Evolutionary conservation across 1,140 invertebrate genomes (phyloP), one percentile per base, ranked within the genome.

Genomic region (Matsumurasca onukii): DNA sequence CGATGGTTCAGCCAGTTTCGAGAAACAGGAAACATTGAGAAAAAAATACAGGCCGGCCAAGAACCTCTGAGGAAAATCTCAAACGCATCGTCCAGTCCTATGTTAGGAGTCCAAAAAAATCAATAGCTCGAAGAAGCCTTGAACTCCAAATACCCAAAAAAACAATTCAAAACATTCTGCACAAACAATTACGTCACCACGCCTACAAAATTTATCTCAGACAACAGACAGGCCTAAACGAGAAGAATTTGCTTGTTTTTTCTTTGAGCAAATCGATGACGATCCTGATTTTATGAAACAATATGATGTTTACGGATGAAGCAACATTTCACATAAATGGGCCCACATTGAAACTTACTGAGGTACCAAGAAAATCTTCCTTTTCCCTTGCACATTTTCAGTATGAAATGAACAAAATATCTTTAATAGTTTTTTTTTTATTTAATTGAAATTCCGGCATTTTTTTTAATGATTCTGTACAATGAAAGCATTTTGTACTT

Each of bases 401-500:
- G 9, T n/a, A 45, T 45, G n/a, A 45, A 45, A 45, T 45, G 39
- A 45, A 45, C n/a, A 45, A n/a, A n/a, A n/a, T n/a, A n/a, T n/a
- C n/a, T n/a, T n/a, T n/a, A n/a, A n/a, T n/a, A n/a, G n/a, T n/a
- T n/a, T n/a, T n/a, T n/a, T n/a, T n/a, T n/a, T n/a, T n/a, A n/a
- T n/a, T n/a, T n/a, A n/a, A n/a, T n/a, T 45, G 39, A 45, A 45
- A 45, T 45, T n/a, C 39, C 39, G 39, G 39, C 39, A 45, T 45
- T 45, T n/a, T 45, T 45, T 45, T 45, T 45, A 45, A 45, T 45
- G 39, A 45, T n/a, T 45, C 39, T 45, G n/a, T 45, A n/a, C n/a
- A n/a, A n/a, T n/a, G n/a, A n/a, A n/a, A n/a, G n/a, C n/a, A n/a
- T n/a, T n/a, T n/a, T n/a, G n/a, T 45, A 45, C 9, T 45, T 12